phyloP scores from a whole-genome alignment of 1,140 invertebrate genomes.

The Stegodyphus mimosarum region DNA sequence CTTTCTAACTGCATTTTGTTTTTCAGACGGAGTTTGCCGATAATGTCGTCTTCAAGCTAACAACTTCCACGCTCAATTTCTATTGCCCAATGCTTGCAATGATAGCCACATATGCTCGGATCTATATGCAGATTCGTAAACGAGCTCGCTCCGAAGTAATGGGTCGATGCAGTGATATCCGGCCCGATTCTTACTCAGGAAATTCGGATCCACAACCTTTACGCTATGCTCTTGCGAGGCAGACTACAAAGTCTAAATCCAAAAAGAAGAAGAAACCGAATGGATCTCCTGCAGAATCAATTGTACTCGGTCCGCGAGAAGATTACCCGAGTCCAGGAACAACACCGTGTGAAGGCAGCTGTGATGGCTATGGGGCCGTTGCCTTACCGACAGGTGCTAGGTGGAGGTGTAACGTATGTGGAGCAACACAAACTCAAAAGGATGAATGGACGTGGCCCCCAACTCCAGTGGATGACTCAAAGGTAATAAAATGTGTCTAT shows the following conservation, averaged over 20 bases:
- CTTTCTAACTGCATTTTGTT: too few species aligned
- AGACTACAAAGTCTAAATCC: neutral
- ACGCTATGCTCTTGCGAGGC: slow-evolving; percentile 22
- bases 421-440: slow-evolving; percentile 4
- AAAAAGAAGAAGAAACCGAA: slow-evolving; percentile 55
- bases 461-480: slow-evolving; percentile 12
- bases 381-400: neutral
- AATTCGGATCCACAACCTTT: slow-evolving; percentile 23
- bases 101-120: slow-evolving; percentile 72
- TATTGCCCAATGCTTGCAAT: slow-evolving; percentile 73
- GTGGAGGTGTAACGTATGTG: slow-evolving; percentile 45
- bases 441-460: slow-evolving; percentile 34
- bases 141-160: slow-evolving; percentile 69
- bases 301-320: too few species aligned
- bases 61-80: slow-evolving; percentile 73
- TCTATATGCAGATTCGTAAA: slow-evolving; percentile 72
- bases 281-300: too few species aligned
- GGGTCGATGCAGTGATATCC: slow-evolving; percentile 15
- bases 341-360: slow-evolving; percentile 15
- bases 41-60: slow-evolving; percentile 71
- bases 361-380: slow-evolving; percentile 28
- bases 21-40: slow-evolving; percentile 72
- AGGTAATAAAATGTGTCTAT: neutral
- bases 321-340: neutral
- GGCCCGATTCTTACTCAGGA: slow-evolving; percentile 18